phyloP scores from a whole-genome alignment of 2,797 vertebrate species.

The Phalanger gymnotis region DNA sequence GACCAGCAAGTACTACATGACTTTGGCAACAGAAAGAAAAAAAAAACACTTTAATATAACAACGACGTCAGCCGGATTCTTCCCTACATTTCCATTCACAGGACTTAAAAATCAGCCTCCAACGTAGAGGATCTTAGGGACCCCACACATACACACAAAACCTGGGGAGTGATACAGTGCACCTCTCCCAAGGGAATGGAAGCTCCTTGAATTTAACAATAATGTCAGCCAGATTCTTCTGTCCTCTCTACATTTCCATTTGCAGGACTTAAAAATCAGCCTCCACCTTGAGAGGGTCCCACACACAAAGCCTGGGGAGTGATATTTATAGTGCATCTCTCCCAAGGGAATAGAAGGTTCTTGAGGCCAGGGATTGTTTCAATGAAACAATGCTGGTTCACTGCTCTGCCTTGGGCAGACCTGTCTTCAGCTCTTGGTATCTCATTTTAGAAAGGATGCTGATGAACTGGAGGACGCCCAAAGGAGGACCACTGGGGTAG shows the following conservation, averaged over 20 bases:
- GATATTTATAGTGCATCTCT: not conserved
- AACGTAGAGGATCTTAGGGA: not conserved
- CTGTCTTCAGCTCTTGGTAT: not conserved
- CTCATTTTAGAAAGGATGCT: not conserved
- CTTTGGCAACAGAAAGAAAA: conserved; percentile 40
- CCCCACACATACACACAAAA: no score
- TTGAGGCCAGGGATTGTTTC: not conserved
- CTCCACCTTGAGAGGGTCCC: no score
- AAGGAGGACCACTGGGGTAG: not conserved
- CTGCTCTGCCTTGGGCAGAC: not conserved
- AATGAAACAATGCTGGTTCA: not conserved
- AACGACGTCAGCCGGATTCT: not conserved
- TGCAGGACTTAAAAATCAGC: not conserved
- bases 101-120: not conserved
- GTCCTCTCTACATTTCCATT: not conserved
- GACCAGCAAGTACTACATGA: conserved; percentile 41
- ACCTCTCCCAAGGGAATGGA: not conserved
- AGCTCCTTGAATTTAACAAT: not conserved
- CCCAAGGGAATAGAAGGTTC: not conserved
- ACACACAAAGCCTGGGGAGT: no score
- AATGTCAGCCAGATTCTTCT: not conserved
- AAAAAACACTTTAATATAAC: not conserved
- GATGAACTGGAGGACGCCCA: not conserved
- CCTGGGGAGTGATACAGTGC: not conserved
- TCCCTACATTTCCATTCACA: not conserved